Base-by-base conservation (phyloP, 1,140 invertebrate species). In the Diplogasteroides magnus region DNA sequence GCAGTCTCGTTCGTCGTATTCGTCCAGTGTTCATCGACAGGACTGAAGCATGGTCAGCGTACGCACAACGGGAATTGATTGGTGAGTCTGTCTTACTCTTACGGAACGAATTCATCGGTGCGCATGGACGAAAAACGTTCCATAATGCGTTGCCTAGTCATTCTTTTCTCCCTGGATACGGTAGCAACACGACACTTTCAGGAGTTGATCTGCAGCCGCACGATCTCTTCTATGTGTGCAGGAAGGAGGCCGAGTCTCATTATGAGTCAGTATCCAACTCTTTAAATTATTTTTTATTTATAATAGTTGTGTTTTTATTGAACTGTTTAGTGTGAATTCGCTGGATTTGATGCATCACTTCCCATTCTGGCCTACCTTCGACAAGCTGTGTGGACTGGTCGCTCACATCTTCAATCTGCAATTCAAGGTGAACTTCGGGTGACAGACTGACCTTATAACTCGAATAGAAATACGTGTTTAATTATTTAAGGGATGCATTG, bases 291-390 rank as follows among this genome's bases (percentile, higher is more conserved):
- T 48, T 48, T 48, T 48, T 48, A 48, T 19, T 48, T 48, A 48
- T n/a, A n/a, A n/a, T n/a, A 14, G 25, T 23, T 56, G 31, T 61
- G 6, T 48, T 48, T 48, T 48, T 11, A 6, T 48, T 48, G 19
- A 6, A 19, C 6, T 58, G 71, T 80, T 68, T 64, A 81, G 79
- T n/a, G 74, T 83, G 1, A 69, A 82, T 55, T 55, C 76, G 56
- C 55, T 82, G 32, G 80, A 77, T 27, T 31, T 82, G 26, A 81
- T 83, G 80, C 81, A 80, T 37, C 71, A 82, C 61, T 82, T 82
- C 59, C 81, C 80, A 26, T 78, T 80, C 62, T 79, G 77, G 81
- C 70, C 67, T 14, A 82, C 80, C 27, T 83, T 82, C 65, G 67
- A 81, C 29, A 81, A 77, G 32, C 61, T 77, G 28, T 67, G 58